phyloP scores from a whole-genome alignment of 2,888 invertebrate genomes.

The Isoperla grammatica region DNA sequence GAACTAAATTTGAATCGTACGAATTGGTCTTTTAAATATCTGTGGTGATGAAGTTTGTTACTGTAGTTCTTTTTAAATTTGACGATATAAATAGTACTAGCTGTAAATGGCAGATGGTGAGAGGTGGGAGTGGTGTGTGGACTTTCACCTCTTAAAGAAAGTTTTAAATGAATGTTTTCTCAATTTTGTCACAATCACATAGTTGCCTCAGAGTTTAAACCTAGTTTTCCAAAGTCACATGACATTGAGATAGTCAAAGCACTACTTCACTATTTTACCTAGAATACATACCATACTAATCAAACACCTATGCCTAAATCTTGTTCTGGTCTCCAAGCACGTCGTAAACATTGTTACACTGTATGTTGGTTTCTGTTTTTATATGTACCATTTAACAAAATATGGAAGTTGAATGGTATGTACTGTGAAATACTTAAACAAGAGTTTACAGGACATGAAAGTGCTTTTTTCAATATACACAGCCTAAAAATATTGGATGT shows the following conservation, averaged over 20 bases:
- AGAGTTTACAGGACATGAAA: too few species aligned
- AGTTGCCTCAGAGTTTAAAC: conserved; percentile 15
- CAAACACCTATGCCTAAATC: too few species aligned
- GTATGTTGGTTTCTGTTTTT: too few species aligned
- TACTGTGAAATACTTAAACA: too few species aligned
- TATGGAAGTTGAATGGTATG: too few species aligned
- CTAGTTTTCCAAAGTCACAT: conserved; percentile 7
- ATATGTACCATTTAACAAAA: too few species aligned
- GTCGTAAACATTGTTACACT: too few species aligned
- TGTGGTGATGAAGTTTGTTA: background rate
- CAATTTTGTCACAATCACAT: conserved; percentile 13
- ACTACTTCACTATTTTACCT: conserved; percentile 5
- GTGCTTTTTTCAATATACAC: too few species aligned
- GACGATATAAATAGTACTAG: background rate
- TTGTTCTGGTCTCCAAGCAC: too few species aligned
- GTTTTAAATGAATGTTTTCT: conserved; percentile 5
- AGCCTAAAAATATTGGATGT: too few species aligned
- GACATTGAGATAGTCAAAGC: conserved; percentile 1
- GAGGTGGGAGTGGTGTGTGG: background rate
- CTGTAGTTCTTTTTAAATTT: conserved; percentile 1
- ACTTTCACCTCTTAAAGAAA: background rate
- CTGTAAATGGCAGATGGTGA: conserved; percentile 1
- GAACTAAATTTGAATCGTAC: too few species aligned
- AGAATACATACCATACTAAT: background rate
- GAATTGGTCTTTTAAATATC: too few species aligned